A percentile compares a stretch with the other conserved stretches of the same genome.
Conservation (phyloP, 2,113 vertebrate genomes). For the Chaetodon auriga region DNA sequence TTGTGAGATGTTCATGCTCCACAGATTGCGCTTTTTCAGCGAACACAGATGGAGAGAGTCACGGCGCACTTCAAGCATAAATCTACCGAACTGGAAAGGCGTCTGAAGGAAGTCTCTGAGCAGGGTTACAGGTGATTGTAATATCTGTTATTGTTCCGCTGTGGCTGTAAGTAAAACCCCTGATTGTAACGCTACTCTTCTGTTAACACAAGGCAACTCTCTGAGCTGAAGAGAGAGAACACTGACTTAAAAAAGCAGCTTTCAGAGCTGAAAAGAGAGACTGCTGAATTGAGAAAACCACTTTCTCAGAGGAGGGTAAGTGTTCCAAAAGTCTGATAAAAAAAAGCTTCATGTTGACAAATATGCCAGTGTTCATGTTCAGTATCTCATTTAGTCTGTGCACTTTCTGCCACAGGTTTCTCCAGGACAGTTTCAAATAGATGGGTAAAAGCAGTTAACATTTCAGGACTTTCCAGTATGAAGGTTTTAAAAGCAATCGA, state of each 20-base stretch:
- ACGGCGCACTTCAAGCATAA: slow-evolving; percentile 84
- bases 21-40: slow-evolving; percentile 89
- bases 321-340: not conserved
- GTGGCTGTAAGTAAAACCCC: slow-evolving; percentile 4
- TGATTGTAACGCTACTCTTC: not conserved
- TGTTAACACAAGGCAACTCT: slow-evolving; percentile 78
- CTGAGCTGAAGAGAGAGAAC: slow-evolving; percentile 86
- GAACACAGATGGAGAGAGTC: slow-evolving; percentile 85
- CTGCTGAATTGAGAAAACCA: slow-evolving; percentile 87
- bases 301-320: slow-evolving; percentile 87
- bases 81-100: slow-evolving; percentile 82
- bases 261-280: slow-evolving; percentile 84
- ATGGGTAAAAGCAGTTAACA: slow-evolving; percentile 70
- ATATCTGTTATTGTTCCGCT: not conserved
- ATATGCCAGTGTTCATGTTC: not conserved
- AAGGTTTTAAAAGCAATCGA: not conserved
- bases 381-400: not conserved
- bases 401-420: slow-evolving; percentile 71
- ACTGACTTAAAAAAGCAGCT: slow-evolving; percentile 85
- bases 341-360: not conserved
- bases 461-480: not conserved
- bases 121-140: slow-evolving; percentile 77
- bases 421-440: slow-evolving; percentile 72
- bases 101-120: slow-evolving; percentile 82
- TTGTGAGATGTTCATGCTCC: slow-evolving; percentile 6